Base-by-base conservation (phyloP, 1,140 invertebrate genomes). In the Aphelenchoides avenae region DNA sequence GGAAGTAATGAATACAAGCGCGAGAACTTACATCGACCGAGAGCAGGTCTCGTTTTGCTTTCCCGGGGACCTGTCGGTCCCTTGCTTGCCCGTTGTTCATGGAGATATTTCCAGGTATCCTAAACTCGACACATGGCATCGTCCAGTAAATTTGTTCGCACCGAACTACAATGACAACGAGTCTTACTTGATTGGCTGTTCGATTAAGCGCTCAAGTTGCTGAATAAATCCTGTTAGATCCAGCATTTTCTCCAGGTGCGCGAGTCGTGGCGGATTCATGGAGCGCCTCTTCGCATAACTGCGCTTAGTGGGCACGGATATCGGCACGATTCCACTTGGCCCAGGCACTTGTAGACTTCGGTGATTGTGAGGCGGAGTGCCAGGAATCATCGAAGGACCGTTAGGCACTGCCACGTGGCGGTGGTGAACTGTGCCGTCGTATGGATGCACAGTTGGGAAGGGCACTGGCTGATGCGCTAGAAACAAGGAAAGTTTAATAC, bases 131-230 rank as follows among this genome's bases (percentile, higher is more conserved):
- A n/a, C n/a, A n/a, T n/a, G n/a, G n/a, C n/a, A n/a, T n/a, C n/a
- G n/a, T n/a, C n/a, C n/a, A 51, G 26, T 2, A 20, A 30, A 33
- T 44, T 26, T 22, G 22, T 18, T 57, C 33, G 20, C 31, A 31
- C 6, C 3, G 26, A 13, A 44, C 11, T 39, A 39, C 13, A 46
- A 44, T 1, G 43, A 20, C n/a, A 15, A 44, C 6, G 44, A 18
- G 41, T 37, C 69, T 9, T 31, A 68, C 66, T 72, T 69, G 7
- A 69, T 69, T 15, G 66, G 66, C 27, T 69, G 66, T 20, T 63
- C 43, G 29, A 69, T 63, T 30, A 69, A 53, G 11, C 34, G 26
- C 40, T 67, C 41, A n/a, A 69, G 29, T 39, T 69, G 66, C 18
- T 68, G 39, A 34, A 73, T 62, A 43, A 47, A 71, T 41, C 42